Evolutionary conservation across 23 tunicate genomes (phyloP).

Genomic region (Corella eumyota): DNA sequence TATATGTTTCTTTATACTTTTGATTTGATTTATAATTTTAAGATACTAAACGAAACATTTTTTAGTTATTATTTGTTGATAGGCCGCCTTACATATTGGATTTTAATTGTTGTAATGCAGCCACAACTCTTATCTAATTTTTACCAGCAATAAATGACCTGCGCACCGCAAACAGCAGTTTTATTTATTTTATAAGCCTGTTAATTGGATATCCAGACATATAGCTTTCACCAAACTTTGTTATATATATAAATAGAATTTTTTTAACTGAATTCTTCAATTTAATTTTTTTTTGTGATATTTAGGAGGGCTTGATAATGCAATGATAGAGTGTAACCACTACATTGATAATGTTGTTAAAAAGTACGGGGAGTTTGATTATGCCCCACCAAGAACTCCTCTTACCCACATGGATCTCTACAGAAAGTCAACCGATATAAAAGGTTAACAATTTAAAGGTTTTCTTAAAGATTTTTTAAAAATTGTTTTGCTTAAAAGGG

Average conservation of each 20-base stretch:
- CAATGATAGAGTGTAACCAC: slow-evolving; percentile 67
- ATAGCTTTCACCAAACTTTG: no score
- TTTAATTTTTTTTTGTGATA: neutral
- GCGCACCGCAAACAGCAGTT: no score
- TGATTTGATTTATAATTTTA: no score
- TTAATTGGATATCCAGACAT: no score
- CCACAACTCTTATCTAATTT: no score
- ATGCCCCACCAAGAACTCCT: slow-evolving; percentile 72
- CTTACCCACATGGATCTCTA: slow-evolving; percentile 68
- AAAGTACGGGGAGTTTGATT: slow-evolving; percentile 61
- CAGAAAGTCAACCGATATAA: slow-evolving; percentile 22
- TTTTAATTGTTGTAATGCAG: no score
- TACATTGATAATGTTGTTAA: slow-evolving; percentile 77
- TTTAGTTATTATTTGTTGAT: no score
- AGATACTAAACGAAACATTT: no score
- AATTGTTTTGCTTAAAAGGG: neutral
- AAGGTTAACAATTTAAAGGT: neutral
- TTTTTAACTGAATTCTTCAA: neutral
- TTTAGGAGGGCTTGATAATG: slow-evolving; percentile 82
- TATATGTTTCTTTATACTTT: no score
- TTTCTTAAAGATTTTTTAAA: neutral
- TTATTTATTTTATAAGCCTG: no score
- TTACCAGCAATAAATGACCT: no score
- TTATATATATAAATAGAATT: neutral
- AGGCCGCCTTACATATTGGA: no score